Conservation (phyloP, 2,113 vertebrate genomes). For the Apaloderma vittatum region DNA sequence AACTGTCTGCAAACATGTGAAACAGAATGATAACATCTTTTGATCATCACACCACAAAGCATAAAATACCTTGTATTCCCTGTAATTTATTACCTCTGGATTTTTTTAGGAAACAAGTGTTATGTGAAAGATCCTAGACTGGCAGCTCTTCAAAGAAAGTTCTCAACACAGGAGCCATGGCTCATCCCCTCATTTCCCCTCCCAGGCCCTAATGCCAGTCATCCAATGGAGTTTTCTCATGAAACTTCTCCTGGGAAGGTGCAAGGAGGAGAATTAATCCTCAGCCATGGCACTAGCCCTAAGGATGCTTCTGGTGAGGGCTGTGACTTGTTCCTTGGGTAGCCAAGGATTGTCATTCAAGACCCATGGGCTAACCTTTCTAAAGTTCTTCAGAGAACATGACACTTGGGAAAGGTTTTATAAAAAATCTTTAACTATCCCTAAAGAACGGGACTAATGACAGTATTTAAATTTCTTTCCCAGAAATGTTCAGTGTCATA, state of each 20-base stretch:
- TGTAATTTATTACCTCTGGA: slow-evolving; percentile 40
- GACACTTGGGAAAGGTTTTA: not conserved
- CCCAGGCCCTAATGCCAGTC: not conserved
- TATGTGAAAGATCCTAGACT: slow-evolving; percentile 20
- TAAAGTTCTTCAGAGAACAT: not conserved
- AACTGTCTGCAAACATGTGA: slow-evolving; percentile 31
- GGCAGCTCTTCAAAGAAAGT: slow-evolving; percentile 41
- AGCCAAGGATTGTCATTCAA: not conserved
- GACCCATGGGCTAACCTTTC: not conserved
- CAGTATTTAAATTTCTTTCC: not conserved
- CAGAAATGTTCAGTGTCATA: not conserved
- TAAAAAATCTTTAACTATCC: not conserved
- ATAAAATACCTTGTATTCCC: slow-evolving; percentile 15
- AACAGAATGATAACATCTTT: slow-evolving; percentile 35
- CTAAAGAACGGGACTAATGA: not conserved
- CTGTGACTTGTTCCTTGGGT: not conserved
- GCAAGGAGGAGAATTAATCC: not conserved
- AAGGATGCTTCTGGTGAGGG: not conserved
- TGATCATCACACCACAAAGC: slow-evolving; percentile 59
- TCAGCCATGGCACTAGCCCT: not conserved
- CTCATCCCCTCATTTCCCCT: not conserved
- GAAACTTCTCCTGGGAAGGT: not conserved
- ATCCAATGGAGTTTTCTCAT: not conserved
- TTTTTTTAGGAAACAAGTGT: slow-evolving; percentile 40
- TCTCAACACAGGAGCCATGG: not conserved